Base-by-base conservation (phyloP, 1,140 invertebrate genomes). In the Portunus trituberculatus region DNA sequence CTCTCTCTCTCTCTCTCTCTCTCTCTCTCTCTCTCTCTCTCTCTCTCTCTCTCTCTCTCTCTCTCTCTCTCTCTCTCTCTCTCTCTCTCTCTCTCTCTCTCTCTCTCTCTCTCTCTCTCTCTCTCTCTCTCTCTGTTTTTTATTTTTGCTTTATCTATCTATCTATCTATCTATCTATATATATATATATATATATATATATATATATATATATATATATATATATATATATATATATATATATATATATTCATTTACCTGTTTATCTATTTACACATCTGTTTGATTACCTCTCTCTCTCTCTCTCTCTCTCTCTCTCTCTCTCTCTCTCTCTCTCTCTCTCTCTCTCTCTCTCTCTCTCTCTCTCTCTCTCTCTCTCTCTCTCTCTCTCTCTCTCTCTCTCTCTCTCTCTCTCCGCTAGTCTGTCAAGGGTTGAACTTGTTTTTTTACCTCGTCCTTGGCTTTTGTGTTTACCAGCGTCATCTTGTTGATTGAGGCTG, bases 321-420 rank as follows among this genome's bases (percentile, higher is more conserved):
- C 25, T n/a, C 0, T n/a, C 25, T 76, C 67, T 76, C 67, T n/a
- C 52, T 20, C 16, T 20, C 16, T 20, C 16, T 20, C 16, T 20
- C 52, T 59, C 52, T 59, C 52, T 59, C 67, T 25, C 20, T 76
- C 67, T 76, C 67, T 76, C 67, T 76, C 67, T 76, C 67, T 76
- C 67, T 76, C 67, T 76, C 67, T 76, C 67, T 76, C 67, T 76
- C 67, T 76, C 67, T 76, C 67, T 76, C 67, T 76, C 67, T 76
- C 67, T 76, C 67, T 76, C 67, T 76, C 67, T 76, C 67, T 76
- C 67, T 76, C 67, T n/a, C 67, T 76, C 67, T n/a, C 67, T 76
- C 67, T 76, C 67, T 76, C 67, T 76, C 25, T n/a, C 8, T n/a
- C 16, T n/a, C 67, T 76, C 25, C 39, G 39, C 39, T 6, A 39